These are phyloP conservation scores for Oriolus oriolus DNA, from an alignment of 2,113 vertebrate genomes.

Conservation along the genomic window DNA sequence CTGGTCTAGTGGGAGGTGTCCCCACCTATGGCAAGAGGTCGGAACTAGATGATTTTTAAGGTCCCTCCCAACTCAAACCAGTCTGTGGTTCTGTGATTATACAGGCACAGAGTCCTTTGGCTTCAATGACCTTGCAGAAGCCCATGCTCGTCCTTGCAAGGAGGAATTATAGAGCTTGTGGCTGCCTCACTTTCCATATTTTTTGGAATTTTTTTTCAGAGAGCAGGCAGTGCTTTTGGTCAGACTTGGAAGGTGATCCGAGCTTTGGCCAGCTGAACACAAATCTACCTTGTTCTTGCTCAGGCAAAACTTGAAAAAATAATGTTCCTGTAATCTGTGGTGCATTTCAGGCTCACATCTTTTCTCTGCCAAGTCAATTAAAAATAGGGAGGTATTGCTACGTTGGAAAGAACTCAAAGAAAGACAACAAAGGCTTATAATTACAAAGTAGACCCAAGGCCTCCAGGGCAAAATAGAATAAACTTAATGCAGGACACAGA, in stretches of 20 bases:
- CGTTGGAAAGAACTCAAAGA: conserved; percentile 17
- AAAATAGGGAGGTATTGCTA: neutral
- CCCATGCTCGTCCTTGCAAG: neutral
- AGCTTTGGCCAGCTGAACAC: neutral
- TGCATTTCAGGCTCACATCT: neutral
- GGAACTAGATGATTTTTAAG: neutral
- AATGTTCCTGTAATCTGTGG: neutral
- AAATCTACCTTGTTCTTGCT: neutral
- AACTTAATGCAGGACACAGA: neutral
- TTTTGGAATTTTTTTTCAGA: neutral
- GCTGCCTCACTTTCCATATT: neutral
- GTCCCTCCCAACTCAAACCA: neutral
- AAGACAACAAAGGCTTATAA: conserved; percentile 3
- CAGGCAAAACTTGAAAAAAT: neutral
- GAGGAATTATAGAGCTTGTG: neutral
- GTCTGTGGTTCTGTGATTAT: neutral
- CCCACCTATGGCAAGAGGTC: neutral
- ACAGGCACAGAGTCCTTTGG: neutral
- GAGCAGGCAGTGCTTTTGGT: neutral
- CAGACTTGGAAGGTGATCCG: neutral
- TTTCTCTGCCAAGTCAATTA: conserved; percentile 47
- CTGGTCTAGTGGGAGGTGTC: neutral
- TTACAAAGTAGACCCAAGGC: neutral
- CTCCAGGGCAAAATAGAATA: neutral
- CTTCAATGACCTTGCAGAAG: neutral